Percentiles rank a stretch among this genome's conserved stretches.
Evolutionary conservation across 2,797 vertebrate genomes (phyloP).

Genomic region (Channallabes apus): DNA sequence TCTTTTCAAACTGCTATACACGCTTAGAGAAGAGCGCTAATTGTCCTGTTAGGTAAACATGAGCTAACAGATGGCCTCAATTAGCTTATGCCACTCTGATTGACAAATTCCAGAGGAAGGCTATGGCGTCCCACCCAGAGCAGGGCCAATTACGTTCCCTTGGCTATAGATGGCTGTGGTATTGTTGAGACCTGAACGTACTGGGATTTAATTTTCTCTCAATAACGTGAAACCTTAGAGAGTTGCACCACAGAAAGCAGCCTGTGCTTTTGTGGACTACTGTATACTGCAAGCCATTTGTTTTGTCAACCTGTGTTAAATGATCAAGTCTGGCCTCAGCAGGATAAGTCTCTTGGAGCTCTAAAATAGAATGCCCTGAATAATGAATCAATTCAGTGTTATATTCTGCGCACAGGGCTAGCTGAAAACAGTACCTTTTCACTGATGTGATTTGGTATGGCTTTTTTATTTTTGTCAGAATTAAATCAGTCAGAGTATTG

Average conservation of each 20-base stretch:
- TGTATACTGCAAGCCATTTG: conserved; percentile 14
- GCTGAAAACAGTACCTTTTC: not conserved
- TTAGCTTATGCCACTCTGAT: not conserved
- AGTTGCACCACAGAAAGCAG: not conserved
- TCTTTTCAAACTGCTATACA: not conserved
- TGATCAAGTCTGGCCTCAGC: not conserved
- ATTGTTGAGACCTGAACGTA: not conserved
- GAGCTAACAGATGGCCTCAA: conserved; percentile 4
- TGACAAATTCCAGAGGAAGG: conserved; percentile 19
- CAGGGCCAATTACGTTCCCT: not conserved
- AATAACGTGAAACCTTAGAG: not conserved
- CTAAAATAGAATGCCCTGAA: not conserved
- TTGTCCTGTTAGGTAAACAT: conserved; percentile 13
- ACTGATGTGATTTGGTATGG: not conserved
- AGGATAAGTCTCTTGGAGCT: conserved; percentile 16
- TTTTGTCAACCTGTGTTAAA: conserved; percentile 19
- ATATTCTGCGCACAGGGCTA: not conserved
- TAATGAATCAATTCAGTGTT: not conserved
- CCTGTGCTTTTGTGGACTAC: not conserved
- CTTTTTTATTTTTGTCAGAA: not conserved
- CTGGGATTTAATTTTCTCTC: conserved; percentile 28
- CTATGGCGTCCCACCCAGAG: not conserved
- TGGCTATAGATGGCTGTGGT: not conserved
- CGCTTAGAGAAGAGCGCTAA: not conserved
- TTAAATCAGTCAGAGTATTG: not conserved